Base-by-base conservation (phyloP, 2,113 vertebrate species). In the Apaloderma vittatum region DNA sequence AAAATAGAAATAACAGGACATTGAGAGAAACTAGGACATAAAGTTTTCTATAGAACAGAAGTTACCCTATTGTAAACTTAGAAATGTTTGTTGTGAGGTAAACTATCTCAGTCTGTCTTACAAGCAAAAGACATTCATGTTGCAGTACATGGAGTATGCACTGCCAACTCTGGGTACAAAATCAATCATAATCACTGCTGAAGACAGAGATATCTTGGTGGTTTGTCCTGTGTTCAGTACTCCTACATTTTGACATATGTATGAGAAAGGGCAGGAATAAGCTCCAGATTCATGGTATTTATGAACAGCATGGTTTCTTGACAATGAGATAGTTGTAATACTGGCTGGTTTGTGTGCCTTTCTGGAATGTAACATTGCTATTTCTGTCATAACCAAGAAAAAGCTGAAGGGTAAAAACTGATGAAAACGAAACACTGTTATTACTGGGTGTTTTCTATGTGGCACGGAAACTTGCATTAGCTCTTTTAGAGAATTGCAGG, bases 251-350 rank as follows among this genome's bases (percentile, higher is more conserved):
- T 82, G 37, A 45, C 18, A 29, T 37, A 61, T 23, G 13, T 51
- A 32, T 45, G 21, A 52, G 32, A n/a, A 57, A 45, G 24, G 55
- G 30, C 30, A 45, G 30, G 26, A 15, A 9, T 65, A 36, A 49
- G 9, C 10, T 68, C 15, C 24, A 23, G 9, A 24, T 59, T 48
- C 15, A 10, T 26, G 13, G 16, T 18, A 40, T 15, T 65, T 3
- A 16, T 24, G 26, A 43, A 13, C 12, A 74, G 2, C 8, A 16
- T 9, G 14, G 12, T 65, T 88, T 45, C 55, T 45, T 57, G 14
- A 12, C 1, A 0, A 12, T 9, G 14, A 48, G 3, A 12, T 11
- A 32, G 27, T 36, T 51, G 12, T 72, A 68, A 46, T 34, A n/a
- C 12, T 34, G 43, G 7, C 22, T 61, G 12, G 3, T 52, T 48